These are phyloP conservation scores for Microcebus murinus DNA, from an alignment of 2,113 vertebrate genomes.

Conservation along the genomic window DNA sequence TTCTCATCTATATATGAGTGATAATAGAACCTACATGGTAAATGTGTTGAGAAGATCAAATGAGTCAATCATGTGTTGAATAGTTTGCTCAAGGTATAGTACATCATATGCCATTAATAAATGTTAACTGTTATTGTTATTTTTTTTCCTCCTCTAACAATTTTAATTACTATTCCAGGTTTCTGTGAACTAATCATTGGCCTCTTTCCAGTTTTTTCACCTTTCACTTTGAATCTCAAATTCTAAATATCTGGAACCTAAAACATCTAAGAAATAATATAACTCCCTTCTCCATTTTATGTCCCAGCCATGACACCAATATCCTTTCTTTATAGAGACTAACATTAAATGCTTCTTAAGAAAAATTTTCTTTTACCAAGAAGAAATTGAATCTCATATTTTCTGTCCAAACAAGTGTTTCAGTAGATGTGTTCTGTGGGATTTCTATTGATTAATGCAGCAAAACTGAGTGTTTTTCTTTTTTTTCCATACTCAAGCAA, in stretches of 20 bases:
- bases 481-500: not conserved
- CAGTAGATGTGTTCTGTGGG: not conserved
- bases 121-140: not conserved
- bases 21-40: not conserved
- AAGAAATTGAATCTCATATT: constrained; percentile 53
- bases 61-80: not conserved
- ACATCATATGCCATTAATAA: not conserved
- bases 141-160: not conserved
- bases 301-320: not conserved
- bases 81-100: not conserved
- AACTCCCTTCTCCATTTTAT: not conserved
- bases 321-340: not conserved
- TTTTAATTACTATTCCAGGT: not conserved
- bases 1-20: not conserved
- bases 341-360: constrained; percentile 17
- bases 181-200: not conserved
- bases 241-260: not conserved
- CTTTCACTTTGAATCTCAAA: not conserved
- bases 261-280: not conserved
- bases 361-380: constrained; percentile 37
- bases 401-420: constrained; percentile 48
- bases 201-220: not conserved
- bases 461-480: not conserved
- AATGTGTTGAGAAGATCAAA: not conserved
- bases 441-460: not conserved